phyloP scores from a whole-genome alignment of 2,797 vertebrate genomes.

The Balearica regulorum region DNA sequence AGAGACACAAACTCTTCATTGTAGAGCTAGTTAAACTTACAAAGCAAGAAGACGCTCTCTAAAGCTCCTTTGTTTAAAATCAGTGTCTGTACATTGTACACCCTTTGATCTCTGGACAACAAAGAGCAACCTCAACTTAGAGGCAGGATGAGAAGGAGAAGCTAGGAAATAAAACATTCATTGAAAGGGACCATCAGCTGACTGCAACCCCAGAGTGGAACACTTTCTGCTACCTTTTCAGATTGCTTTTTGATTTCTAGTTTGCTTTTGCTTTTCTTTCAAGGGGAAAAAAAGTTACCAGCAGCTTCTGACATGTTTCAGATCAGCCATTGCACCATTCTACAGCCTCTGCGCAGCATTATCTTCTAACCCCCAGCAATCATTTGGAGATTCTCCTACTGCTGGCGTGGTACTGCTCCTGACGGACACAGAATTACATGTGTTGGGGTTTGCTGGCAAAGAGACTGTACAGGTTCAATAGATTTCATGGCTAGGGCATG shows the following conservation, averaged over 20 bases:
- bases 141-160: neutral
- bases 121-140: neutral
- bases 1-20: neutral
- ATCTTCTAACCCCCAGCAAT: neutral
- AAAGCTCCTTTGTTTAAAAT: neutral
- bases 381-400: neutral
- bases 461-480: neutral
- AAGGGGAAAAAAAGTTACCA: neutral
- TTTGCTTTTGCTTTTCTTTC: neutral
- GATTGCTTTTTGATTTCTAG: neutral
- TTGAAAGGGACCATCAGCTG: neutral
- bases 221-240: neutral
- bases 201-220: neutral
- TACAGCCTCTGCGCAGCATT: neutral
- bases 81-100: neutral
- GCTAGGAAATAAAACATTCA: neutral
- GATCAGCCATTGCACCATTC: neutral
- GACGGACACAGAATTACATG: neutral
- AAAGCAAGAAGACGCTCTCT: neutral
- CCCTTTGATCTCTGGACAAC: neutral
- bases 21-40: conserved; percentile 1
- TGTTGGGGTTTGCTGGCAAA: neutral
- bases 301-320: neutral
- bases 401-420: neutral
- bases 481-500: neutral